Base-by-base conservation (phyloP, 2,797 vertebrate genomes). In the Sebastiscus albofasciatus region DNA sequence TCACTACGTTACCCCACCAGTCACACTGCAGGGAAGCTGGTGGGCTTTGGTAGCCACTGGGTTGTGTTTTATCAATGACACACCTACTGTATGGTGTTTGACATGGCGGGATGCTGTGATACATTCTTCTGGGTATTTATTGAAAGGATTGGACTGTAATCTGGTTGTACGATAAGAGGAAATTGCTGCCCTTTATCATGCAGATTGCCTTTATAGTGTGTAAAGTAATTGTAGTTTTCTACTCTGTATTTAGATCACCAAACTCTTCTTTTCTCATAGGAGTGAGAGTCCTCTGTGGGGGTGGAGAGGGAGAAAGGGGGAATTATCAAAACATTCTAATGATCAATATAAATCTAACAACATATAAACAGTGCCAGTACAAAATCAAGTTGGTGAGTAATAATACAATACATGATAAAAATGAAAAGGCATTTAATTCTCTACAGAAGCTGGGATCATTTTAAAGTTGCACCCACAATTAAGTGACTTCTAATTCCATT, bases 1-100 rank as follows among this genome's bases (percentile, higher is more conserved):
- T 92, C 87, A 75, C 90, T 79, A 79, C 56, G 67, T 86, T 93
- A 82, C 84, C 59, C 36, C 75, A 73, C 64, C 70, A 62, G 72
- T 77, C 56, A 60, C 66, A 66, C 73, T 55, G 74, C 69, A 68
- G 80, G 70, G 79, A 81, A 62, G 73, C 72, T 69, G 54, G 13
- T 75, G 58, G 60, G 54, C 58, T 67, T 59, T 81, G 16, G 7
- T 66, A 14, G 16, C 8, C 13, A 24, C 22, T 27, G 24, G 22
- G 46, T 67, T 55, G 54, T 80, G 67, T 6, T 55, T 59, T 68
- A 62, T 42, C 8, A 64, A 3, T 55, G 58, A 68, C 46, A 60
- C 31, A 62, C 33, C 27, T 33, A 39, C 59, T 72, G 36, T 33
- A 22, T 24, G n/a, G 58, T 64, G 20, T 52, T 66, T 56, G 65